phyloP scores from a whole-genome alignment of 64 coral and sea anemone species.

The Catalaphyllia jardinei region DNA sequence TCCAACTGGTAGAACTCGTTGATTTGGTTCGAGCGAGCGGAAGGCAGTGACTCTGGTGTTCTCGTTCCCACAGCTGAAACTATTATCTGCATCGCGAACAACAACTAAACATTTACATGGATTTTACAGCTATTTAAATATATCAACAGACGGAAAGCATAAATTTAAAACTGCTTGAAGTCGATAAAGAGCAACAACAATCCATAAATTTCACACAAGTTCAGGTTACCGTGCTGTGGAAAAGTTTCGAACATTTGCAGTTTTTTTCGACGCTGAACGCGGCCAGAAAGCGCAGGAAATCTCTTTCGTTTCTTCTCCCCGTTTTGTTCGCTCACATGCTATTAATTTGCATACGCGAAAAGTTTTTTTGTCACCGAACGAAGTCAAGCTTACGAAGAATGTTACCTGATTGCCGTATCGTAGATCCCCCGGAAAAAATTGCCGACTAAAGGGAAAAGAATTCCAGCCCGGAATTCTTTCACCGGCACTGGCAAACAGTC shows the following conservation, averaged over 20 bases:
- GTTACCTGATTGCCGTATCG: conserved; percentile 49
- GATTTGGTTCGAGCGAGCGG: conserved; percentile 40
- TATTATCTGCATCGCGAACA: conserved; percentile 71
- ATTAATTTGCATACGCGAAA: conserved; percentile 75
- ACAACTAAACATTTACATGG: conserved; percentile 96
- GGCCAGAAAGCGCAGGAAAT: not conserved
- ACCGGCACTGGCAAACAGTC: not conserved
- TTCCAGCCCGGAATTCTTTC: not conserved
- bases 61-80: conserved; percentile 69
- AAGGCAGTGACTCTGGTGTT: conserved; percentile 28
- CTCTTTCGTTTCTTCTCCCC: conserved; percentile 35
- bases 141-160: conserved; percentile 92
- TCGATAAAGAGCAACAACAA: conserved; percentile 97
- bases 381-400: conserved; percentile 66
- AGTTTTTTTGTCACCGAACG: conserved; percentile 71
- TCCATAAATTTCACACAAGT: conserved; percentile 60
- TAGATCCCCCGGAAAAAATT: conserved; percentile 15
- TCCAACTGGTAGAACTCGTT: conserved; percentile 29
- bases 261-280: not conserved
- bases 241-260: conserved; percentile 11
- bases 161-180: conserved; percentile 99
- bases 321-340: conserved; percentile 66
- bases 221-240: conserved; percentile 16
- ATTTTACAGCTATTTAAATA: conserved; percentile 99
- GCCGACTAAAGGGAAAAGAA: not conserved